phyloP scores from a whole-genome alignment of 2,113 vertebrate genomes.

The Zosterops borbonicus region DNA sequence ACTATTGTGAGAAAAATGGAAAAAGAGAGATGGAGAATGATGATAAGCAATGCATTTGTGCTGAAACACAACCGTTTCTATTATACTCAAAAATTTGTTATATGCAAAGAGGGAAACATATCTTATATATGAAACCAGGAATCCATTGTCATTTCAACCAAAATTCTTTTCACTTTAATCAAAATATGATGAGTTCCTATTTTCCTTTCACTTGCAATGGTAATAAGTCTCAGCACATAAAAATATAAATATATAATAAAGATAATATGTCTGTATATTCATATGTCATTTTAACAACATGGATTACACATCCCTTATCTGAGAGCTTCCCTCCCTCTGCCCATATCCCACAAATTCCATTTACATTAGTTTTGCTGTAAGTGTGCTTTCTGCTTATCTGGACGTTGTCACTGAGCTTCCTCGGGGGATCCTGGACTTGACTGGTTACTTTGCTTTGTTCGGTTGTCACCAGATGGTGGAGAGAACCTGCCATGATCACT shows the following conservation, averaged over 20 bases:
- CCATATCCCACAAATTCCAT: not conserved
- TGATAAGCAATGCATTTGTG: not conserved
- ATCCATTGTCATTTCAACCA: not conserved
- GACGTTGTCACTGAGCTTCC: not conserved
- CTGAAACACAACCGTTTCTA: not conserved
- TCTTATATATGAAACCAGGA: not conserved
- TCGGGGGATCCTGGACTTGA: not conserved
- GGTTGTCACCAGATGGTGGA: not conserved
- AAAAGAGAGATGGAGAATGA: not conserved
- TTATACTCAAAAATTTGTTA: not conserved
- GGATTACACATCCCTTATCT: not conserved
- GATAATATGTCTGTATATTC: not conserved
- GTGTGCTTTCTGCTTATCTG: not conserved
- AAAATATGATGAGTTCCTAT: not conserved
- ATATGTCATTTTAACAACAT: not conserved
- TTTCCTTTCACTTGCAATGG: not conserved
- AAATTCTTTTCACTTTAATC: not conserved
- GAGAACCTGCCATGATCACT: not conserved
- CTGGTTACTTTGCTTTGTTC: not conserved
- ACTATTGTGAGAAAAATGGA: not conserved
- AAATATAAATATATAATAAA: not conserved
- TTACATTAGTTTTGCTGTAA: not conserved
- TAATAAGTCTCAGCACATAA: not conserved
- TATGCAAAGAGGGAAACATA: accelerated
- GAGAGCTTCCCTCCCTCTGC: not conserved